Evolutionary conservation across 2,888 invertebrate genomes (phyloP).

Genomic region (Drosophila antonietae): DNA sequence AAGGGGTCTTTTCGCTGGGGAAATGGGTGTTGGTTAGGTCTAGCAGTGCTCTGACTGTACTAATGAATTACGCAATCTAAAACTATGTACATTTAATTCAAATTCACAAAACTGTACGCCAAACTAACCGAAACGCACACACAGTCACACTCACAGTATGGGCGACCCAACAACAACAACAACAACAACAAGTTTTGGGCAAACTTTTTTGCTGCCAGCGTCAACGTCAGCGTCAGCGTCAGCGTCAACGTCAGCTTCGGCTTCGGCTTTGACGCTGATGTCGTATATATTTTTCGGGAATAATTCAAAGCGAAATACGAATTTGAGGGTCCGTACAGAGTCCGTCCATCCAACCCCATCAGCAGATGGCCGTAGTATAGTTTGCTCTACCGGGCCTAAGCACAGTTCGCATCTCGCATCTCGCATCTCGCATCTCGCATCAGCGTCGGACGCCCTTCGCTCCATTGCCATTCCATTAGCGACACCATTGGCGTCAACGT

Average conservation of each 20-base stretch:
- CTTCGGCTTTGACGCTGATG: slow-evolving; percentile 41
- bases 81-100: slow-evolving; percentile 83
- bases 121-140: slow-evolving; percentile 70
- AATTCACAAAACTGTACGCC: slow-evolving; percentile 80
- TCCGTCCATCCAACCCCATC: slow-evolving; percentile 69
- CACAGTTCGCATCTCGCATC: slow-evolving; percentile 22
- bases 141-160: slow-evolving; percentile 22
- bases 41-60: slow-evolving; percentile 72
- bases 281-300: slow-evolving; percentile 69
- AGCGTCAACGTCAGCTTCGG: slow-evolving; percentile 21
- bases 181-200: slow-evolving; percentile 64
- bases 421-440: slow-evolving; percentile 21
- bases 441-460: slow-evolving; percentile 35
- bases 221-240: slow-evolving; percentile 40
- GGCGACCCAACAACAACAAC: slow-evolving; percentile 35
- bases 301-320: slow-evolving; percentile 78
- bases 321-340: slow-evolving; percentile 48
- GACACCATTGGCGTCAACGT: slow-evolving; percentile 81
- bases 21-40: slow-evolving; percentile 49
- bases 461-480: slow-evolving; percentile 77
- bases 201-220: slow-evolving; percentile 69
- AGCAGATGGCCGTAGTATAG: slow-evolving; percentile 41
- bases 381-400: slow-evolving; percentile 26
- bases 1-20: neutral
- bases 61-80: slow-evolving; percentile 84